Evolutionary conservation across 2,888 invertebrate genomes (phyloP).

Genomic region (Pristionchus fissidentatus): DNA sequence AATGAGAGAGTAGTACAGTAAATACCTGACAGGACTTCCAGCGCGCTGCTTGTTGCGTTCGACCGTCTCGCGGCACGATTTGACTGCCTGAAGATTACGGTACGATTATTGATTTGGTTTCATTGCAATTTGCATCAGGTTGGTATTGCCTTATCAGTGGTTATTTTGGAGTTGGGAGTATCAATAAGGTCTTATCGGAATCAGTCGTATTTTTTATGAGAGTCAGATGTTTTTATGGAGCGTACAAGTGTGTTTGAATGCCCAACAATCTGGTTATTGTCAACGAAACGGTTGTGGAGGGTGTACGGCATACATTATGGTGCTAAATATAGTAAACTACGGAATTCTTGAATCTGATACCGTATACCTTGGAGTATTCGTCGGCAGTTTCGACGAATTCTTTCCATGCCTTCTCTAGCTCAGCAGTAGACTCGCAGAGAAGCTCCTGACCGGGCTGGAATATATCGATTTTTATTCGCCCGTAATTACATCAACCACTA

Average conservation of each 20-base stretch:
- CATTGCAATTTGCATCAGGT: not conserved
- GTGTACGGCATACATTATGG: too few relatives aligned
- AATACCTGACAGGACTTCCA: conserved; percentile 14
- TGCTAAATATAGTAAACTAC: too few relatives aligned
- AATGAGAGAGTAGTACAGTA: not conserved
- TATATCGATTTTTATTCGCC: conserved; percentile 21
- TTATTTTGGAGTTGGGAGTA: not conserved
- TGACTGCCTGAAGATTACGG: conserved; percentile 21
- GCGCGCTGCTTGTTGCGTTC: conserved; percentile 16
- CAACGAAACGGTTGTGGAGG: too few relatives aligned
- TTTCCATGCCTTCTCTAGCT: conserved; percentile 60
- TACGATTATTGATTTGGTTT: not conserved
- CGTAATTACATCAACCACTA: not conserved
- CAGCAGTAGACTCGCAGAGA: conserved; percentile 54
- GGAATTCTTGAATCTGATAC: not conserved
- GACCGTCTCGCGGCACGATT: conserved; percentile 21
- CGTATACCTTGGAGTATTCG: conserved; percentile 55
- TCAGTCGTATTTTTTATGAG: not conserved
- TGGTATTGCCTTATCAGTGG: not conserved
- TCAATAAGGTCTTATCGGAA: not conserved
- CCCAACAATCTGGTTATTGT: too few relatives aligned
- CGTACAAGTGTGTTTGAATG: too few relatives aligned
- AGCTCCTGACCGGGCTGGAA: conserved; percentile 26
- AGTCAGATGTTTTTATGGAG: too few relatives aligned
- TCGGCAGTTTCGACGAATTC: conserved; percentile 58